Evolutionary conservation across 2,888 invertebrate genomes (phyloP), one percentile per base, ranked within the genome.

Genomic region (Ochlodes sylvanus): DNA sequence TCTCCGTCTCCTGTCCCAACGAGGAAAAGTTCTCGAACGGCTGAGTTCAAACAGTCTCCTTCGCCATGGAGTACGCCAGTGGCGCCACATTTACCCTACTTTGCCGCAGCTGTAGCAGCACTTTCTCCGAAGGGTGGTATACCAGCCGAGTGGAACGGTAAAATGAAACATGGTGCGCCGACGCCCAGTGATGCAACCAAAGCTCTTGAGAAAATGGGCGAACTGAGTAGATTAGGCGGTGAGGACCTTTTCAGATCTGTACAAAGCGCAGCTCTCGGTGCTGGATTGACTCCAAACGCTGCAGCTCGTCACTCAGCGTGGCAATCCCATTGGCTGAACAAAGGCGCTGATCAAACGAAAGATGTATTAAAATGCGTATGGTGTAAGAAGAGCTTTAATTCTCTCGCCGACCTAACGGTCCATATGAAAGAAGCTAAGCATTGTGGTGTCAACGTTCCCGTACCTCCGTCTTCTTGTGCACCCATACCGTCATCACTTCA

Each of bases 381-480:
- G 97, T 99, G 99, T 88, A 98, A 99, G 86, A 98, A 98, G 85
- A 98, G 98, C 80, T 99, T 99, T 85, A 97, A 97, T 70, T 98
- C 98, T 41, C 92, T 99, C 57, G 98, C 98, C 0, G 98, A 98
- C 72, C 95, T 99, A 91, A 99, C 99, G 5, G 96, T 98, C 56
- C 99, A 99, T 90, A 99, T 99, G 99, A 99, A 99, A 89, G 98
- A 99, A 91, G 98, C 99, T 0, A 98, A 99, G 84, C 98, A 99
- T 81, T 99, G 99, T 76, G 97, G 97, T 41, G 97, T 97, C 0
- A 97, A 96, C 79, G 96, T 97, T 79, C 97, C 97, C 14, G 95
- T 96, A 32, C 96, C 96, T 6, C 94, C 94, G n/a, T 89, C 94
- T 73, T 94, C 94, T 54, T 94, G 94, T 6, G 93, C 88, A 7